Evolutionary conservation across 1,140 invertebrate genomes (phyloP), one percentile per base, ranked within the genome.

Genomic region (Heliconius melpomene): DNA sequence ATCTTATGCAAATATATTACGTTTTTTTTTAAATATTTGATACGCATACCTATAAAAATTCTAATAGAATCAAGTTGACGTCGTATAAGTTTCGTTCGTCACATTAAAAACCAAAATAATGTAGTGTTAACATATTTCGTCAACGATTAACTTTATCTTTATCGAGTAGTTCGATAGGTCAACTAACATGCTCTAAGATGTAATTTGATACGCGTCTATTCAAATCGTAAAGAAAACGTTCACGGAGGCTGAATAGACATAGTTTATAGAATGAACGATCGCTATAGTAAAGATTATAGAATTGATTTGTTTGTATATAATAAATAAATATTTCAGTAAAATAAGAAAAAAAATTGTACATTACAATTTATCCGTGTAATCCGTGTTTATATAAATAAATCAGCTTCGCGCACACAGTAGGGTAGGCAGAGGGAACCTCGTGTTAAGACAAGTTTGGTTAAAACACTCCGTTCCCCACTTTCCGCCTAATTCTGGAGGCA

Each of bases 81-180:
- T 20, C 50, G 50, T 52, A 20, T 7, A 11, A 60, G 20, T 60
- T 60, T 60, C 8, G n/a, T 26, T 60, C 9, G 20, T 60, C 20
- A 60, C n/a, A 60, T 23, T 60, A 60, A 60, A 60, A 54, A 60
- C 3, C 54, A 9, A 60, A 60, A 60, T 60, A 60, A 60, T 60
- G n/a, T 7, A 60, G 54, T 23, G 54, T 60, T 60, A 60, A 60
- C 54, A 60, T 60, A 60, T 60, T 60, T 60, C 54, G 23, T 60
- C n/a, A 60, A n/a, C 54, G n/a, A 23, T 60, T 60, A 60, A 23
- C n/a, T 60, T 60, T 60, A 60, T 60, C 54, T 60, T 60, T 60
- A 60, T 23, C 3, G n/a, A 60, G 7, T 26, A 23, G 54, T 60
- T 60, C 20, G 20, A 60, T 60, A 23, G 54, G 20, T 60, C 54